Evolutionary conservation across 2,888 invertebrate genomes (phyloP), one percentile per base, ranked within the genome.

Genomic region (Thyatira batis): DNA sequence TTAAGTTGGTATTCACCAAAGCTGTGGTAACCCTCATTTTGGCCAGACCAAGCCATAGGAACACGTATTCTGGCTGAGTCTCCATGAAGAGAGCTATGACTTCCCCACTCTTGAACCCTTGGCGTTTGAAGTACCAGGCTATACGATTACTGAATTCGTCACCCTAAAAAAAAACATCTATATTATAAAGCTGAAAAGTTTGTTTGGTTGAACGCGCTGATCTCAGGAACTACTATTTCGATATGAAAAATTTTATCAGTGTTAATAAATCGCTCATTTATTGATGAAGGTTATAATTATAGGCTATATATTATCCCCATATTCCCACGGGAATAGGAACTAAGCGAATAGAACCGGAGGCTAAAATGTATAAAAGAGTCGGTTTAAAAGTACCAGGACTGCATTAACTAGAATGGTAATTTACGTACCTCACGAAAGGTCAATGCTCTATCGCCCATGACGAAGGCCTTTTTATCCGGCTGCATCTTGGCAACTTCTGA

Each of bases 81-180:
- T 98, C 98, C 96, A 98, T 95, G 61, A 97, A 93, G 11, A 99
- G 84, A 0, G 98, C 97, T 9, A 99, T 94, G 0, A 96, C 95
- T 76, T 99, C 98, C 0, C 97, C 98, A 51, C 94, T 86, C 52
- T 90, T 84, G 63, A 89, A 87, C 0, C 93, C 93, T 59, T 90
- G 89, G 0, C 88, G 78, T 54, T 92, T 92, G 67, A 94, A 94
- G 72, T 93, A 94, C 66, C 92, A 85, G 0, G 93, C 93, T 25
- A 94, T 84, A 45, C 92, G 89, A 66, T 93, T 94, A 66, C 94
- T 94, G 46, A 93, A 87, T 50, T 93, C 93, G 43, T 95, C 93
- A 0, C 94, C 92, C 94, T 94, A 69, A 0, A 66, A 67, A 39
- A 21, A 5, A 27, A 49, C 30, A n/a, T n/a, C n/a, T n/a, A n/a